These are phyloP conservation scores for Drosophila truncata DNA, from an alignment of 1,140 invertebrate species.

Conservation along the genomic window DNA sequence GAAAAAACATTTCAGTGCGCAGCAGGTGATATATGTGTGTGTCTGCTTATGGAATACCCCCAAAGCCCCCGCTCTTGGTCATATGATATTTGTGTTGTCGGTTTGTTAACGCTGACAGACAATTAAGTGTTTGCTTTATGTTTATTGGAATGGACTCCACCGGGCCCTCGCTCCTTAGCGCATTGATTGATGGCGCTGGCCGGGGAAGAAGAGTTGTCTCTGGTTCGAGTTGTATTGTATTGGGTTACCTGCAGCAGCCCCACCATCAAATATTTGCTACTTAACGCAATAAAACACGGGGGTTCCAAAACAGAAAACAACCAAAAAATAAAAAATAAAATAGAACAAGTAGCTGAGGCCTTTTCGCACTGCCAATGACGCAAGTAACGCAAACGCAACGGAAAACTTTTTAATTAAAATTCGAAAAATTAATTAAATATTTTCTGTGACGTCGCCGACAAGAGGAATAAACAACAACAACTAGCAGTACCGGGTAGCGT, in stretches of 20 bases:
- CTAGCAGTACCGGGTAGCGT: slow-evolving; percentile 21
- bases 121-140: slow-evolving; percentile 84
- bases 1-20: slow-evolving; percentile 79
- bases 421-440: slow-evolving; percentile 84
- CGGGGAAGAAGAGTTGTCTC: slow-evolving; percentile 44
- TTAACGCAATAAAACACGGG: slow-evolving; percentile 65
- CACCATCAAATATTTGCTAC: slow-evolving; percentile 60
- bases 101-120: slow-evolving; percentile 83
- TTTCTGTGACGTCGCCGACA: slow-evolving; percentile 71
- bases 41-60: slow-evolving; percentile 62
- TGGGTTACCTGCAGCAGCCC: slow-evolving; percentile 48
- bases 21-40: slow-evolving; percentile 82
- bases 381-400: slow-evolving; percentile 56
- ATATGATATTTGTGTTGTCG: slow-evolving; percentile 83
- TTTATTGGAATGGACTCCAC: slow-evolving; percentile 79
- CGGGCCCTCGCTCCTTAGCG: slow-evolving; percentile 60
- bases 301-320: not conserved
- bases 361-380: slow-evolving; percentile 57
- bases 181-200: slow-evolving; percentile 74
- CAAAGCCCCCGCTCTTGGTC: slow-evolving; percentile 58
- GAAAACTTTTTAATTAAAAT: slow-evolving; percentile 84
- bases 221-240: slow-evolving; percentile 5
- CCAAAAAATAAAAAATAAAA: slow-evolving; percentile 29
- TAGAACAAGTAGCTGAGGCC: slow-evolving; percentile 40
- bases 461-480: slow-evolving; percentile 28